Evolutionary conservation across 2,888 invertebrate species (phyloP).

Genomic region (Baccha elongata): DNA sequence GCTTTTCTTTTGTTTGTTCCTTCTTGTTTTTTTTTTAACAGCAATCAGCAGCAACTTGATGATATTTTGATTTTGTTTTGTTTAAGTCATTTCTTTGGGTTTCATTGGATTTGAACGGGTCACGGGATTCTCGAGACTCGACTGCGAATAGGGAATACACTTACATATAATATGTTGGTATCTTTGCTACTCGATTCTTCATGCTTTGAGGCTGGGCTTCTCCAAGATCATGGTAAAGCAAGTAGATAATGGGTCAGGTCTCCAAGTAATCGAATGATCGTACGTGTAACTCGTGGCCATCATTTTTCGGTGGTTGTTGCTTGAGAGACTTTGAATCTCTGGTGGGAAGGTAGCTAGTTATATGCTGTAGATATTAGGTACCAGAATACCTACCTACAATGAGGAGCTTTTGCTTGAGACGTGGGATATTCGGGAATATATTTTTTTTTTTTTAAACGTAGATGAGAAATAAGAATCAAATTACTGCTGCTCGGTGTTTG

Average conservation of each 20-base stretch:
- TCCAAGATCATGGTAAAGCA: slow-evolving; percentile 58
- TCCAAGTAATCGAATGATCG: slow-evolving; percentile 73
- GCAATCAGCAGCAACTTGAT: slow-evolving; percentile 71
- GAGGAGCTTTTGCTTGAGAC: slow-evolving; percentile 43
- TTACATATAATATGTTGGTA: too few species aligned
- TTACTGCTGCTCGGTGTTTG: slow-evolving; percentile 1
- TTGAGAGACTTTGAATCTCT: slow-evolving; percentile 1
- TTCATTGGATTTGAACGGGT: neutral
- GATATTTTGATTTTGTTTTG: slow-evolving; percentile 65
- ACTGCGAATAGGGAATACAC: too few species aligned
- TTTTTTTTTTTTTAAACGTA: too few species aligned
- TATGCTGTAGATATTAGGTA: neutral
- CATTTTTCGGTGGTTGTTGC: neutral
- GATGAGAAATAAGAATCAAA: slow-evolving; percentile 6
- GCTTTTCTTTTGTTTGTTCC: slow-evolving; percentile 72
- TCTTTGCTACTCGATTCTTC: slow-evolving; percentile 11
- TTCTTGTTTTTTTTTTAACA: slow-evolving; percentile 65
- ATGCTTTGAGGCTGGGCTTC: slow-evolving; percentile 1
- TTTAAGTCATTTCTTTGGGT: slow-evolving; percentile 45
- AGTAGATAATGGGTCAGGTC: slow-evolving; percentile 73
- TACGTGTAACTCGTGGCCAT: slow-evolving; percentile 71
- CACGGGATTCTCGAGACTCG: neutral
- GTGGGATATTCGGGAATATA: neutral
- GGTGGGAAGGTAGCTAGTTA: neutral
- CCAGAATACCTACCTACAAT: neutral